Conservation (phyloP, 2,113 vertebrate genomes). For the Engraulis encrasicolus region DNA sequence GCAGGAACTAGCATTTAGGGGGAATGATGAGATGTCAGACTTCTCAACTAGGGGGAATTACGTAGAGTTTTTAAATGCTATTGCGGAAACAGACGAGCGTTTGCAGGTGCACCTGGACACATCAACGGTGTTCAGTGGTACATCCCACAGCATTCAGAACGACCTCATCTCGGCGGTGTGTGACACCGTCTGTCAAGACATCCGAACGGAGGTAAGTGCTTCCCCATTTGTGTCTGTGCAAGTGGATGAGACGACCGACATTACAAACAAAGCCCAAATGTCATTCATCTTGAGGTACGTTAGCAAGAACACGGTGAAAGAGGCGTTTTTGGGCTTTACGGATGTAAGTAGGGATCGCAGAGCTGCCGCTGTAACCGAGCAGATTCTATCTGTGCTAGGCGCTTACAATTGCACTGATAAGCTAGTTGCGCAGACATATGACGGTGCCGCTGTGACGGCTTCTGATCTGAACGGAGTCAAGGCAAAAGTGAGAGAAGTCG, state of each 20-base stretch:
- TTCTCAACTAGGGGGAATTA: constrained; percentile 11
- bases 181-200: too few species aligned
- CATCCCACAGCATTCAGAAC: too few species aligned
- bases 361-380: constrained; percentile 33
- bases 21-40: constrained; percentile 35
- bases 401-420: constrained; percentile 30
- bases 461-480: constrained; percentile 39
- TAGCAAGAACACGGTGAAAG: constrained; percentile 28
- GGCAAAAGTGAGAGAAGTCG: constrained; percentile 35
- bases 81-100: too few species aligned
- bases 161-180: too few species aligned
- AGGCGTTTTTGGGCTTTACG: constrained; percentile 50
- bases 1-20: constrained; percentile 43
- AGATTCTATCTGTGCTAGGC: constrained; percentile 30
- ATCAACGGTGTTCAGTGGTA: constrained; percentile 32
- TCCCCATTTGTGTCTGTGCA: constrained; percentile 37
- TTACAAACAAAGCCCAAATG: constrained; percentile 38
- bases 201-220: constrained; percentile 32
- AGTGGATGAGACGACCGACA: constrained; percentile 40
- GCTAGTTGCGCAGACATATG: constrained; percentile 39
- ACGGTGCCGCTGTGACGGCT: constrained; percentile 41
- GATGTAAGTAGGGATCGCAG: constrained; percentile 38
- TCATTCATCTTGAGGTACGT: constrained; percentile 43
- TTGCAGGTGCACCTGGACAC: too few species aligned
- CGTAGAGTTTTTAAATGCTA: too few species aligned